Evolutionary conservation across 1,140 invertebrate species (phyloP).

Genomic region (Amyelois transitella): DNA sequence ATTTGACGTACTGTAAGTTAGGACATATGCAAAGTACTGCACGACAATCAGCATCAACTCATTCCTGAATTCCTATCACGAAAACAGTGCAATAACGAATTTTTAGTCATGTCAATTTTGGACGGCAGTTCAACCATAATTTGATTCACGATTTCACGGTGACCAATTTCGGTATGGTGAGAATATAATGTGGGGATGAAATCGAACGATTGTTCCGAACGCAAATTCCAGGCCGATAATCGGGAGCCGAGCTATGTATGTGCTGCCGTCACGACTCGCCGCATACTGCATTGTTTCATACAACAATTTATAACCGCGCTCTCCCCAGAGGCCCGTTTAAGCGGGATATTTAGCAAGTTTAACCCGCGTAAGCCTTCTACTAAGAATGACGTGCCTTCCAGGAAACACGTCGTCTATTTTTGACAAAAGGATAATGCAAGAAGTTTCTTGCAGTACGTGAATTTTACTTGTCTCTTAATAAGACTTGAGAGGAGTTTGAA

Average conservation of each 20-base stretch:
- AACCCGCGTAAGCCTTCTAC: not conserved
- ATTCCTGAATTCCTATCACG: too few species aligned
- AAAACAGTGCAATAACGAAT: too few species aligned
- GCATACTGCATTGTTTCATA: slow-evolving; percentile 22
- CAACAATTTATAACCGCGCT: slow-evolving; percentile 27
- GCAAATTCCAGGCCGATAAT: slow-evolving; percentile 27
- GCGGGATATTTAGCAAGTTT: slow-evolving; percentile 20
- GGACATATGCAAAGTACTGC: too few species aligned
- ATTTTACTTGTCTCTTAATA: not conserved
- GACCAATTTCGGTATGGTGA: slow-evolving; percentile 29
- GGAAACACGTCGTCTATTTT: slow-evolving; percentile 23
- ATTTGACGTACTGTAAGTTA: too few species aligned
- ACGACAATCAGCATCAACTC: too few species aligned
- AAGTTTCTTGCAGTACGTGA: not conserved
- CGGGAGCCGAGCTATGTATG: slow-evolving; percentile 4
- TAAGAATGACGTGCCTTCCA: slow-evolving; percentile 4
- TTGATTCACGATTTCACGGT: slow-evolving; percentile 26
- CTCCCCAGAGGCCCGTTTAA: slow-evolving; percentile 15
- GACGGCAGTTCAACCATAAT: too few species aligned
- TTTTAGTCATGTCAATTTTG: too few species aligned
- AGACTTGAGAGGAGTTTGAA: too few species aligned
- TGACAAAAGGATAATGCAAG: not conserved
- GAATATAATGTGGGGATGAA: slow-evolving; percentile 36
- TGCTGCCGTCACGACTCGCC: not conserved
- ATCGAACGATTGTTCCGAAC: slow-evolving; percentile 34